Percentiles rank a stretch among this genome's conserved stretches.
Evolutionary conservation across 35 echinoderm and acorn worm species (phyloP).

Genomic region (Apostichopus californicus): DNA sequence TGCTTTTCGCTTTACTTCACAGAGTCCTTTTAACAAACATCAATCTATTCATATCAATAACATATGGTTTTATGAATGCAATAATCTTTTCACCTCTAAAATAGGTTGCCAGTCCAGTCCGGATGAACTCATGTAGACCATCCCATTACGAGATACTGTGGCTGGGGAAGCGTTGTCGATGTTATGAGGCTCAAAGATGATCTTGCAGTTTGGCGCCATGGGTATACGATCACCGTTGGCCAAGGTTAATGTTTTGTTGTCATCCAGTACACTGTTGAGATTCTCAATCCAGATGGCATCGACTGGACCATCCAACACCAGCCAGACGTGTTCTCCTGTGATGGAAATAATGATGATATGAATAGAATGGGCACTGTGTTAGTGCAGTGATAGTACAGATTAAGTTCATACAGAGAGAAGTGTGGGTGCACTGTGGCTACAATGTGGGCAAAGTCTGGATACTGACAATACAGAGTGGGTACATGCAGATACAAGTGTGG

Average conservation of each 20-base stretch:
- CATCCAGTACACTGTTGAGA: constrained; percentile 94
- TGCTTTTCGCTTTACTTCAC: background rate
- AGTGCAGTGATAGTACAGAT: too few species aligned
- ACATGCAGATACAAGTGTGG: too few species aligned
- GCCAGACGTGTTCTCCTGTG: constrained; percentile 92
- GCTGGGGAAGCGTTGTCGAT: constrained; percentile 98
- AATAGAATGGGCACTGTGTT: background rate
- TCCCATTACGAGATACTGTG: constrained; percentile 89
- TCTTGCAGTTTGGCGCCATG: constrained; percentile 97
- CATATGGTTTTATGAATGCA: too few species aligned
- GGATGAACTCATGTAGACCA: constrained; percentile 99
- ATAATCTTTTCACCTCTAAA: constrained; percentile 65
- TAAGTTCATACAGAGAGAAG: too few species aligned
- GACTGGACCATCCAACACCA: constrained; percentile 94
- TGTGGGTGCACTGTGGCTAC: too few species aligned
- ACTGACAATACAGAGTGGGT: too few species aligned
- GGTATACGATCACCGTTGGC: constrained; percentile 98
- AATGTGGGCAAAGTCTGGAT: too few species aligned
- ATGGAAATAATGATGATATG: background rate
- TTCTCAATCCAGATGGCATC: constrained; percentile 99
- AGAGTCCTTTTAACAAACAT: background rate
- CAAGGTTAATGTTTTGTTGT: constrained; percentile 96
- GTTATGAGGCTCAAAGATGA: constrained; percentile 97
- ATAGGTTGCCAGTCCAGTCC: constrained; percentile 91
- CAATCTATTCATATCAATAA: too few species aligned